A percentile compares a stretch with the other conserved stretches of the same genome.
phyloP scores from a whole-genome alignment of 2,888 invertebrate species.

The Platynereis dumerilii region DNA sequence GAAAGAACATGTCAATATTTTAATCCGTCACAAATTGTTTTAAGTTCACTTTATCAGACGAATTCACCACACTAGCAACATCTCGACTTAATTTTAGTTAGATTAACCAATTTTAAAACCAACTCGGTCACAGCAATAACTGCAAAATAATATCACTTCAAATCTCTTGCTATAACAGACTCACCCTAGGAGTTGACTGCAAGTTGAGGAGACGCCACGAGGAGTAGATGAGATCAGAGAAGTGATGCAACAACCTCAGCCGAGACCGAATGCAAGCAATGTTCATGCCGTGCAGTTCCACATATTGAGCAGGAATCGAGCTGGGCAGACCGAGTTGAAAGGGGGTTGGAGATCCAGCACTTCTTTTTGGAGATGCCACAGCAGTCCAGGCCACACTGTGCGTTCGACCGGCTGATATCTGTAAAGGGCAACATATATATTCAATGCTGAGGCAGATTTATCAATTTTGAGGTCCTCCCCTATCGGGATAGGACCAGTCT shows the following conservation, averaged over 20 bases:
- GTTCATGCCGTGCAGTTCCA: conserved; percentile 66
- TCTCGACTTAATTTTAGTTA: too few species aligned
- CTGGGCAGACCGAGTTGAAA: conserved; percentile 67
- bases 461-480: too few species aligned
- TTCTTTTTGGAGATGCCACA: conserved; percentile 62
- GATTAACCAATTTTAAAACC: too few species aligned
- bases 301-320: conserved; percentile 70
- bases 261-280: conserved; percentile 68
- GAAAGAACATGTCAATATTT: too few species aligned
- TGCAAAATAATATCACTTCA: too few species aligned
- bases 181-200: neutral
- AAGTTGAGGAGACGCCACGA: conserved; percentile 65
- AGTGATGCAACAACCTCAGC: conserved; percentile 69
- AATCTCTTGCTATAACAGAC: too few species aligned
- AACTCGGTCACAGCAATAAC: too few species aligned
- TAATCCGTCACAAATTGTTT: too few species aligned
- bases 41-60: too few species aligned
- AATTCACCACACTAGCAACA: too few species aligned
- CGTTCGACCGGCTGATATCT: conserved; percentile 71
- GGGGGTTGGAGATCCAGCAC: conserved; percentile 67
- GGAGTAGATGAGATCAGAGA: conserved; percentile 71
- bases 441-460: too few species aligned
- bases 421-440: conserved; percentile 12
- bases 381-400: conserved; percentile 73
- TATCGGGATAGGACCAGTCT: too few species aligned